Conservation (phyloP, 1,140 invertebrate species). For the Leguminivora glycinivorella region DNA sequence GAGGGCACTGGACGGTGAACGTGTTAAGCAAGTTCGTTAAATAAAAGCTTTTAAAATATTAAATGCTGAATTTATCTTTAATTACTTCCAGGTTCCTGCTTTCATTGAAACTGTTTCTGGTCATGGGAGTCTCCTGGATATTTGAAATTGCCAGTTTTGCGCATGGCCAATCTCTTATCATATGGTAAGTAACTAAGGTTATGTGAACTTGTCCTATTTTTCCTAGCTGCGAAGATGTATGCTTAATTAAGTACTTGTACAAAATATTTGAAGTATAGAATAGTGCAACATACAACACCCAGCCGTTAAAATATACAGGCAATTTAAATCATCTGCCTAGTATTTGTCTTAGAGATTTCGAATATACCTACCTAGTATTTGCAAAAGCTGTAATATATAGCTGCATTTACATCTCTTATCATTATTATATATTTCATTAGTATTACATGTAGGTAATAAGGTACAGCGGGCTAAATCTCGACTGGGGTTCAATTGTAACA, state of each 20-base stretch:
- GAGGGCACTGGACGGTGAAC: too few species aligned
- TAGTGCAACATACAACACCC: background rate
- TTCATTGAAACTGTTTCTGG: slow-evolving; percentile 84
- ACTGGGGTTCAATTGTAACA: too few species aligned
- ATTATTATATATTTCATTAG: too few species aligned
- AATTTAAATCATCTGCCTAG: too few species aligned
- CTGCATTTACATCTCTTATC: background rate
- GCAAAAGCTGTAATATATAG: background rate
- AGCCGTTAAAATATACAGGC: background rate
- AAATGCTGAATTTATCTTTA: slow-evolving; percentile 11
- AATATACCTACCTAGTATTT: too few species aligned
- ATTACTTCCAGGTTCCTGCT: slow-evolving; percentile 80
- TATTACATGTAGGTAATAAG: too few species aligned
- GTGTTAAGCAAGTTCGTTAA: too few species aligned
- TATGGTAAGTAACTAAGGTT: slow-evolving; percentile 58
- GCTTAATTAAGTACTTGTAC: too few species aligned
- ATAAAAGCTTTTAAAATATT: too few species aligned
- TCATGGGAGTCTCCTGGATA: slow-evolving; percentile 87
- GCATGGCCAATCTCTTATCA: slow-evolving; percentile 62
- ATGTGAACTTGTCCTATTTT: background rate
- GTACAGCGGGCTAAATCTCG: too few species aligned
- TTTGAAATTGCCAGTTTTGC: slow-evolving; percentile 81
- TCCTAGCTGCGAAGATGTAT: background rate
- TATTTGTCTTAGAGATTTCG: background rate
- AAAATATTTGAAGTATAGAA: background rate